Percentiles rank a stretch among this genome's conserved stretches.
Conservation (phyloP, 2,113 vertebrate species). For the Coptodon rendalli region DNA sequence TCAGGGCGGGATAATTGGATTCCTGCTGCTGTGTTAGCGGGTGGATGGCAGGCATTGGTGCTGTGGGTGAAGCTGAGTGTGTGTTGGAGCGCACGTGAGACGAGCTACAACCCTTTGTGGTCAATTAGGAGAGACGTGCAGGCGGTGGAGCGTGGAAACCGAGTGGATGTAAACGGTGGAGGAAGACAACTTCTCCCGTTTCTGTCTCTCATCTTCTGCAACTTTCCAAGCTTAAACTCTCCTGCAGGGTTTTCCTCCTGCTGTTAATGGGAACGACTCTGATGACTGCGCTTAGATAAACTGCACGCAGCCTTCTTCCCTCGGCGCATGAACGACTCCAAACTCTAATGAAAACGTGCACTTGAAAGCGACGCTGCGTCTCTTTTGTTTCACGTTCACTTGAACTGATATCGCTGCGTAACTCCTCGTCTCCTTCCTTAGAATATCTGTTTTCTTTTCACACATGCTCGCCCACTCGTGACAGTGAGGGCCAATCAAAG, state of each 20-base stretch:
- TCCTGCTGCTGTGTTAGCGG: constrained; percentile 37
- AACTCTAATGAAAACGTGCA: neutral
- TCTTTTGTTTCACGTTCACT: neutral
- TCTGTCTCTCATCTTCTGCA: neutral
- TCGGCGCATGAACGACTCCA: fast-evolving
- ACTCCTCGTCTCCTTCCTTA: neutral
- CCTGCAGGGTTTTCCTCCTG: fast-evolving
- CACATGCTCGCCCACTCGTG: neutral
- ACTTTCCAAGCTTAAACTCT: fast-evolving
- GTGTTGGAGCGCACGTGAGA: neutral
- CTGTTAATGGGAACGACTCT: neutral
- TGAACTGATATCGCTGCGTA: neutral
- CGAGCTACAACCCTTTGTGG: constrained; percentile 13
- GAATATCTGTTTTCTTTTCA: neutral
- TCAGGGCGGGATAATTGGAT: constrained; percentile 28
- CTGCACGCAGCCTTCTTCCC: fast-evolving
- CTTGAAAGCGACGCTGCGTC: neutral
- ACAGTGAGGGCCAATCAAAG: neutral
- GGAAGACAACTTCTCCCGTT: neutral
- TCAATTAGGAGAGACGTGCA: constrained; percentile 25
- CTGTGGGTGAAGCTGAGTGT: neutral
- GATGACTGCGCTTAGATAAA: fast-evolving
- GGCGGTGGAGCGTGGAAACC: constrained; percentile 4
- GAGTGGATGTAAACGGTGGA: neutral
- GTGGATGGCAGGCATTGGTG: constrained; percentile 1